Evolutionary conservation across 92 coral and sea anemone species (phyloP), one percentile per base, ranked within the genome.

Genomic region (Galaxea fascicularis): DNA sequence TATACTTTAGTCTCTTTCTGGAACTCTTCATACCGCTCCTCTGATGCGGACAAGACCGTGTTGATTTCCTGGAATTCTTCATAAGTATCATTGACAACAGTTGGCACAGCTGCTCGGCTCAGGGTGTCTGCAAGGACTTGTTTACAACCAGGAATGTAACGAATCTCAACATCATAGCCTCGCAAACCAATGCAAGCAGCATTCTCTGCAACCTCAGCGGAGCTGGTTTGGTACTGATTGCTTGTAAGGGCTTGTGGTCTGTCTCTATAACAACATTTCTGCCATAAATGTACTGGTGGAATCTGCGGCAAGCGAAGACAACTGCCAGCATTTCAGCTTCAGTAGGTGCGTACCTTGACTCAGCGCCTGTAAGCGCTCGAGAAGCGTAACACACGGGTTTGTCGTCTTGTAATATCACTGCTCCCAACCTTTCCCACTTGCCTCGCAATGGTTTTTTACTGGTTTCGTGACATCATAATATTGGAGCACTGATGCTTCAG

Each of bases 401-500:
- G 74, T 53, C 13, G 66, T 66, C 85, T 28, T 65, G 85, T 3
- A 80, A 47, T 13, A 80, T 51, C 85, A 67, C 85, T 31, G 82
- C 82, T 60, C 71, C 82, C 29, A 59, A 71, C 82, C 82, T 77
- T 77, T 77, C 53, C 76, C 67, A 51, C 76, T 80, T 47, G 75
- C 84, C 46, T 79, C 84, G 3, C 84, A 47, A 29, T 65, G 65
- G 47, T 65, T 65, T 6, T 14, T 46, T 25, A 29, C 84, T 65
- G 84, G 84, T 54, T 65, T 79, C 8, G 30, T 8, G 52, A 65
- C 75, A 65, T 79, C 35, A 49, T 80, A 47, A 21, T 80, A 80
- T 28, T 80, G 85, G n/a, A n/a, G n/a, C n/a, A n/a, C n/a, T n/a
- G n/a, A n/a, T 20, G 86, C 82, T 66, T 82, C 49, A 12, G 87